Conservation (phyloP, 1,140 invertebrate genomes). For the Ctenoplectra terminalis region DNA sequence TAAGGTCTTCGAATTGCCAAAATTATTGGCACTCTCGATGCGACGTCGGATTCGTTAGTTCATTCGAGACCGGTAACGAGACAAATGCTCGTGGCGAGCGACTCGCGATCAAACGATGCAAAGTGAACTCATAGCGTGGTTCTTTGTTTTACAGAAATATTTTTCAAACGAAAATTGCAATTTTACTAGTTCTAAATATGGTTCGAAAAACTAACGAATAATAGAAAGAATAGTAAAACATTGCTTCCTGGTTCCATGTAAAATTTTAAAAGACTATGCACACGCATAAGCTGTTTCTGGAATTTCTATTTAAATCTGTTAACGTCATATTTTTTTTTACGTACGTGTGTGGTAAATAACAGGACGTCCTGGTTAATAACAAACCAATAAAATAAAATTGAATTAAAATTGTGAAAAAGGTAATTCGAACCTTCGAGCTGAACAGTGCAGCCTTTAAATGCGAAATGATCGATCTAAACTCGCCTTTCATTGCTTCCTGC, state of each 20-base stretch:
- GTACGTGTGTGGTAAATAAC: too few species aligned
- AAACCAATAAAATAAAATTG: background rate
- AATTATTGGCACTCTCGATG: constrained; percentile 36
- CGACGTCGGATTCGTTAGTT: constrained; percentile 12
- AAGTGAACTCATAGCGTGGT: background rate
- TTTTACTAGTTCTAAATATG: too few species aligned
- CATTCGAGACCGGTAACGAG: constrained; percentile 20
- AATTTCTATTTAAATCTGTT: too few species aligned
- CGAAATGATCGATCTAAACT: background rate
- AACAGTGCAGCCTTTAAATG: background rate
- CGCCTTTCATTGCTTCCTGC: background rate
- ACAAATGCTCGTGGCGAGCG: background rate
- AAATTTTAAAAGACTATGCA: too few species aligned
- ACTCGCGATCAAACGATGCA: background rate
- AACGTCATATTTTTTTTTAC: too few species aligned
- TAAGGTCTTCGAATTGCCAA: constrained; percentile 36
- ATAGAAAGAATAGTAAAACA: too few species aligned
- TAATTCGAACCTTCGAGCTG: background rate
- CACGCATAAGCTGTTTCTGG: too few species aligned
- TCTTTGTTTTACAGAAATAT: too few species aligned
- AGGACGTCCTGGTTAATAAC: background rate
- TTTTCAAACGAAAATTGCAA: too few species aligned
- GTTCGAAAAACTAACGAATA: too few species aligned
- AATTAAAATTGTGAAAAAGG: background rate
- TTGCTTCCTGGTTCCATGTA: too few species aligned